Conservation (phyloP, 2,888 invertebrate species). For the Melikaiella ostensackeni region DNA sequence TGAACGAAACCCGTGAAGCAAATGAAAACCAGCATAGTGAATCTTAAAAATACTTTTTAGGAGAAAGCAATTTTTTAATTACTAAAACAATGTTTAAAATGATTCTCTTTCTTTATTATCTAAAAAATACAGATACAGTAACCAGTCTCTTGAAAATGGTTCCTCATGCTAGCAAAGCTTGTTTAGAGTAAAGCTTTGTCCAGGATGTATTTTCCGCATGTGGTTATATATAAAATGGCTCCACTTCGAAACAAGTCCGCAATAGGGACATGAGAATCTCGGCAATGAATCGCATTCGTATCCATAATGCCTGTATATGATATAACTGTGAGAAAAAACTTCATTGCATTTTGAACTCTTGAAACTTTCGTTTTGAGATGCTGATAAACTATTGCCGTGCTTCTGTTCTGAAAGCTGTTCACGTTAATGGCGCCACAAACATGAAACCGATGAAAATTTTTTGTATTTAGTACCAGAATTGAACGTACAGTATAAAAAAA, state of each 20-base stretch:
- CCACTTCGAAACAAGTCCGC: constrained; percentile 72
- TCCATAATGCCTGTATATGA: constrained; percentile 74
- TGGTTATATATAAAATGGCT: constrained; percentile 72
- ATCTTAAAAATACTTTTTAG: too few relatives aligned
- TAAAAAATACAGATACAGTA: constrained; percentile 21
- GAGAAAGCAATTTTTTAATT: constrained; percentile 4
- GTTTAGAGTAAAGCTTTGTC: constrained; percentile 61
- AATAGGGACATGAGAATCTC: constrained; percentile 73
- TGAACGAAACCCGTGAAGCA: constrained; percentile 51
- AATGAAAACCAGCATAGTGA: too few relatives aligned
- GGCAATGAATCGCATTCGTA: constrained; percentile 74
- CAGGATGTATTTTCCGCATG: constrained; percentile 68
- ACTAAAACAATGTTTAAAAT: not conserved
- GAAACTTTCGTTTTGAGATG: constrained; percentile 49
- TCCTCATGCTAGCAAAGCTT: constrained; percentile 64
- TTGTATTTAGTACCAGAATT: not conserved
- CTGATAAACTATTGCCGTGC: constrained; percentile 27
- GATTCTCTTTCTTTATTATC: constrained; percentile 8
- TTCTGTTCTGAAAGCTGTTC: constrained; percentile 5
- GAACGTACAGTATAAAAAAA: not conserved
- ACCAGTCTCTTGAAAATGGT: constrained; percentile 21
- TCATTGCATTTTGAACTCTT: constrained; percentile 70
- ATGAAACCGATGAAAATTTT: constrained; percentile 59
- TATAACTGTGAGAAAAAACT: constrained; percentile 70
- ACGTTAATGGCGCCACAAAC: constrained; percentile 49